A percentile compares a stretch with the other conserved stretches of the same genome.
These are phyloP conservation scores for Embiotoca jacksoni DNA, from an alignment of 2,113 vertebrate species.

Conservation along the genomic window DNA sequence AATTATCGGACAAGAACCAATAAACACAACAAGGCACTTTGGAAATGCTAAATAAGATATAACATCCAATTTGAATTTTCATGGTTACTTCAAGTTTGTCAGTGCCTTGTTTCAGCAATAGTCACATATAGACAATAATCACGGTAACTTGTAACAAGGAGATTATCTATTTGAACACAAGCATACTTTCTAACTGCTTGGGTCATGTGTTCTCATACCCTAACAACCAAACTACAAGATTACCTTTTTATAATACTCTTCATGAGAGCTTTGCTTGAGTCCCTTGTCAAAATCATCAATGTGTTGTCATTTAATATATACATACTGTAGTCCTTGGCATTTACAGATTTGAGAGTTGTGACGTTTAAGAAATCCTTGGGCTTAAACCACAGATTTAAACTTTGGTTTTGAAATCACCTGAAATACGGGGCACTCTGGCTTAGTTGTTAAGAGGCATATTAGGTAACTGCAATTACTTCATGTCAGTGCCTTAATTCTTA, in stretches of 20 bases:
- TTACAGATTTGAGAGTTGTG: background rate
- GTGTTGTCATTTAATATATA: too few relatives aligned
- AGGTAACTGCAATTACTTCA: background rate
- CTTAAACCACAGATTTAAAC: too few relatives aligned
- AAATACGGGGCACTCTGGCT: too few relatives aligned
- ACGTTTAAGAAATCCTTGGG: background rate
- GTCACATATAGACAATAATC: background rate
- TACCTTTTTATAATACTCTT: background rate
- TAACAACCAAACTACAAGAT: background rate
- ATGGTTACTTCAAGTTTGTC: background rate
- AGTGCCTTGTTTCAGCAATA: background rate
- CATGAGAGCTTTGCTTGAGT: background rate
- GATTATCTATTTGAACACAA: background rate
- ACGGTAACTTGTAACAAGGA: background rate
- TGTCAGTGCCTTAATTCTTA: too few relatives aligned
- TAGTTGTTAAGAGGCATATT: background rate
- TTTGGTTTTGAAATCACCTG: too few relatives aligned
- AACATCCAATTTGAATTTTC: background rate
- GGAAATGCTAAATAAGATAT: background rate
- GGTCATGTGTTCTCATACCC: background rate
- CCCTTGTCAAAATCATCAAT: background rate
- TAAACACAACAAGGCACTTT: background rate
- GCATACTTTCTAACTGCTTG: background rate
- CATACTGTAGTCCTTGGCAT: too few relatives aligned
- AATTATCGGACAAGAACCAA: background rate